phyloP scores from a whole-genome alignment of 2,797 vertebrate species.

The Cephalopachus bancanus region DNA sequence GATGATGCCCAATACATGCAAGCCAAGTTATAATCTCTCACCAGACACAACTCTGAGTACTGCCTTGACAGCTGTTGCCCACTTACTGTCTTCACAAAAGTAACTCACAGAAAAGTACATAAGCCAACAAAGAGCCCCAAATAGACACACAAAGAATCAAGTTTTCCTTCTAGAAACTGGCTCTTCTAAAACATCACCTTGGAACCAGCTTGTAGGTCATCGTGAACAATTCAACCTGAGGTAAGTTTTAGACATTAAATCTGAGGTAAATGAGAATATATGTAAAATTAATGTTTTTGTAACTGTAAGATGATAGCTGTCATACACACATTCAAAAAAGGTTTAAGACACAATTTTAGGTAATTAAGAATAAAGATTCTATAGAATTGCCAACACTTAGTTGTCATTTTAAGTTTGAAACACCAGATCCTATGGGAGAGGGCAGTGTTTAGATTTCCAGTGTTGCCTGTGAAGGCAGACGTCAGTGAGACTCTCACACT shows the following conservation, averaged over 20 bases:
- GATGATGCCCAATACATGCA: neutral
- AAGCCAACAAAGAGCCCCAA: neutral
- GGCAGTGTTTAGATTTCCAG: neutral
- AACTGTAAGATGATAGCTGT: neutral
- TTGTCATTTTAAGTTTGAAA: neutral
- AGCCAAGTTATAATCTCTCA: neutral
- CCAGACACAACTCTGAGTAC: neutral
- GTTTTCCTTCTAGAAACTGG: constrained; percentile 23
- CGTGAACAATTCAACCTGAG: neutral
- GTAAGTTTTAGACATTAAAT: neutral
- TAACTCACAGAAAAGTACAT: neutral
- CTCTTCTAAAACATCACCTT: neutral
- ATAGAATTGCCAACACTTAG: neutral
- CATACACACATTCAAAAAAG: neutral
- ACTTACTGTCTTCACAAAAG: neutral
- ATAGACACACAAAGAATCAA: neutral
- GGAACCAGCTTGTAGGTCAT: neutral
- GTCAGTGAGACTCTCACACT: neutral
- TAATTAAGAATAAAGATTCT: neutral
- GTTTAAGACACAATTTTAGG: neutral
- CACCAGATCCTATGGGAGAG: fast-evolving
- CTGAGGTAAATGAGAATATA: neutral
- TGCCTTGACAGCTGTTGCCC: neutral
- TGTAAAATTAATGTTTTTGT: neutral
- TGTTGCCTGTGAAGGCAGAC: neutral